These are phyloP conservation scores for Spea multiplicata DNA, from an alignment of 2,113 vertebrate species.

Conservation along the genomic window DNA sequence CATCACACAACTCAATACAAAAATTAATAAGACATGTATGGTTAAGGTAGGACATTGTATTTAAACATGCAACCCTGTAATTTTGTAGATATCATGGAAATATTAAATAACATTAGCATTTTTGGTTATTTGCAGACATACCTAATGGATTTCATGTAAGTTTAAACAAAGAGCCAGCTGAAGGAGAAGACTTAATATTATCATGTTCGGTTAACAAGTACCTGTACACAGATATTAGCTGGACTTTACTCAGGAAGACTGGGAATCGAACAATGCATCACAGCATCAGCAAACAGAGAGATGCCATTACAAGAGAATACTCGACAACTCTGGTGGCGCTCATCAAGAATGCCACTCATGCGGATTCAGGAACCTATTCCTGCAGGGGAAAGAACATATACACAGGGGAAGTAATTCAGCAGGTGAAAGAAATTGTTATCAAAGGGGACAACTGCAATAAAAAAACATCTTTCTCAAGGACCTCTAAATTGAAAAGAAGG, in stretches of 20 bases:
- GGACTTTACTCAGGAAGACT: slow-evolving; percentile 70
- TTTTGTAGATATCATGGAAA: too few relatives aligned
- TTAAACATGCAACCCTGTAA: too few relatives aligned
- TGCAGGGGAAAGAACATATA: slow-evolving; percentile 79
- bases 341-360: slow-evolving; percentile 78
- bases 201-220: slow-evolving; percentile 86
- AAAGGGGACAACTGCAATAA: slow-evolving; percentile 82
- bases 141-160: slow-evolving; percentile 79
- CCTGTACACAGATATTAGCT: slow-evolving; percentile 81
- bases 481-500: slow-evolving; percentile 76
- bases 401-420: slow-evolving; percentile 76
- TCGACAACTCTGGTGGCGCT: slow-evolving; percentile 73
- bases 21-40: too few relatives aligned
- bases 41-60: too few relatives aligned
- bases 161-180: slow-evolving; percentile 73
- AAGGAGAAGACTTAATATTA: slow-evolving; percentile 82
- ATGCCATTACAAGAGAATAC: slow-evolving; percentile 64
- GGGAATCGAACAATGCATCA: slow-evolving; percentile 61
- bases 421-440: slow-evolving; percentile 79
- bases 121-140: slow-evolving; percentile 71
- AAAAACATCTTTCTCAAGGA: slow-evolving; percentile 79
- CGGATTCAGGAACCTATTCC: slow-evolving; percentile 80
- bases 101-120: slow-evolving; percentile 44
- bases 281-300: slow-evolving; percentile 57
- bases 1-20: too few relatives aligned